These are phyloP conservation scores for Ceraclea dissimilis DNA, from an alignment of 2,888 invertebrate species.

Conservation along the genomic window DNA sequence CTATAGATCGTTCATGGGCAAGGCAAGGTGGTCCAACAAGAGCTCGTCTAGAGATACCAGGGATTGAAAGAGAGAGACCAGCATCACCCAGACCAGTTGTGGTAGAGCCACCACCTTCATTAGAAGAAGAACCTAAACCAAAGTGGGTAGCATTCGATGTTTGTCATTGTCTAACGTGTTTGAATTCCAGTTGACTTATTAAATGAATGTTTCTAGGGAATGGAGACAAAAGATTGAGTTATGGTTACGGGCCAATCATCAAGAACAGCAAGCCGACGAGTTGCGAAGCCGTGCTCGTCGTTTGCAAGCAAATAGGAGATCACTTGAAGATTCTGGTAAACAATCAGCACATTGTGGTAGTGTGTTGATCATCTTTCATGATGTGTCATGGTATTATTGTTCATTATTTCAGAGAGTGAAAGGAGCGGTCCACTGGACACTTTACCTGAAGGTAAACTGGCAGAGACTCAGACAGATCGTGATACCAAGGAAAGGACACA, in stretches of 20 bases:
- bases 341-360: neutral
- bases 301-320: conserved; percentile 63
- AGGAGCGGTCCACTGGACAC: conserved; percentile 65
- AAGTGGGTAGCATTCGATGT: too few species aligned
- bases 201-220: conserved; percentile 46
- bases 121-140: conserved; percentile 46
- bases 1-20: conserved; percentile 80
- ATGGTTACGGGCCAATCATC: conserved; percentile 83
- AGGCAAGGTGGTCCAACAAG: conserved; percentile 65
- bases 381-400: neutral
- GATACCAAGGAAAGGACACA: conserved; percentile 41
- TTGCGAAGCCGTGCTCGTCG: conserved; percentile 57
- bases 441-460: conserved; percentile 62
- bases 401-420: conserved; percentile 59
- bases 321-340: conserved; percentile 78
- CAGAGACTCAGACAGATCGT: conserved; percentile 32
- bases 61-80: conserved; percentile 61
- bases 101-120: conserved; percentile 45
- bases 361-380: neutral
- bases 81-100: conserved; percentile 57
- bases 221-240: conserved; percentile 89
- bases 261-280: conserved; percentile 65
- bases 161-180: too few species aligned
- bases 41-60: conserved; percentile 75
- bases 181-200: neutral